phyloP scores from a whole-genome alignment of 2,888 invertebrate species.

The Phyto melanocephala region DNA sequence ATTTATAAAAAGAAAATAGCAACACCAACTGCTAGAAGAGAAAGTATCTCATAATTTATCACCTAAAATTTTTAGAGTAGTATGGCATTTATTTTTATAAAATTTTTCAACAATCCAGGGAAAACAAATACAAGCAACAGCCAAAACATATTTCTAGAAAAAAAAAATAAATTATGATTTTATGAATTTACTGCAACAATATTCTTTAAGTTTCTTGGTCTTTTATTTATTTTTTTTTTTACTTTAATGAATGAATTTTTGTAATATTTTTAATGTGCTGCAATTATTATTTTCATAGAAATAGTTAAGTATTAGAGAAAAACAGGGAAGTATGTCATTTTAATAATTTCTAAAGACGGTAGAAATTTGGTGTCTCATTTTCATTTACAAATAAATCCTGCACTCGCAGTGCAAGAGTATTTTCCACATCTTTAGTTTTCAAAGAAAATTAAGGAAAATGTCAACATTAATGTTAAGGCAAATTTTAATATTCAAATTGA shows the following conservation, averaged over 20 bases:
- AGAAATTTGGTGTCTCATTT: background rate
- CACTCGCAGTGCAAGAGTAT: background rate
- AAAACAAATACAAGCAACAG: background rate
- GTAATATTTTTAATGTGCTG: constrained; percentile 18
- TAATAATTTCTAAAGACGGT: background rate
- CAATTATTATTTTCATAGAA: constrained; percentile 19
- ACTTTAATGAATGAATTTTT: constrained; percentile 29
- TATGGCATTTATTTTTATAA: constrained; percentile 2
- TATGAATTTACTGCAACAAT: background rate
- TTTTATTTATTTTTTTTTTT: background rate
- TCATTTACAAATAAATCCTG: background rate
- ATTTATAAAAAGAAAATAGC: background rate
- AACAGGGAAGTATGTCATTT: background rate
- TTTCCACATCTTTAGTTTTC: background rate
- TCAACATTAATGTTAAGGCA: background rate
- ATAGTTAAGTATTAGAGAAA: background rate
- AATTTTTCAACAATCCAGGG: background rate
- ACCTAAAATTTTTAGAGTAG: background rate
- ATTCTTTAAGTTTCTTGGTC: background rate
- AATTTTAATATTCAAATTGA: background rate
- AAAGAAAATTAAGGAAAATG: background rate
- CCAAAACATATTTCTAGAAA: background rate
- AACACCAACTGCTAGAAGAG: background rate
- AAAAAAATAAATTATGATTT: background rate
- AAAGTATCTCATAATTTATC: constrained; percentile 14